Percentiles rank a stretch among this genome's conserved stretches.
phyloP scores from a whole-genome alignment of 2,888 invertebrate genomes.

The Lasioglossum pauxillum region DNA sequence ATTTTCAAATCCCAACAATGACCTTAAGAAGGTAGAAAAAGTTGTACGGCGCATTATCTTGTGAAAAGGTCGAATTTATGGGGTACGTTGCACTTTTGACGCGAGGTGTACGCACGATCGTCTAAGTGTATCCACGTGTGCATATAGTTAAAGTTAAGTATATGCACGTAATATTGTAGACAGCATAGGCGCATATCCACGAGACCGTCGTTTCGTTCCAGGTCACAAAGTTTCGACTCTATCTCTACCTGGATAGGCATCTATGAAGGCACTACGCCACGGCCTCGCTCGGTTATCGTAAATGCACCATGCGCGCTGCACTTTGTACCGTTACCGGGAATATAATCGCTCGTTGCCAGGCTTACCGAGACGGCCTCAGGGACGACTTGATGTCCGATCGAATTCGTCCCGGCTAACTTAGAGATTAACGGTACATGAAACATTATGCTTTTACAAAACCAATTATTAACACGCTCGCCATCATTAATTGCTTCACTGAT shows the following conservation, averaged over 20 bases:
- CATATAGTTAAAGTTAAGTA: background rate
- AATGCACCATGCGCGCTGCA: constrained; percentile 70
- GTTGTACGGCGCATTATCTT: no score
- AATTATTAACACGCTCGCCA: constrained; percentile 1
- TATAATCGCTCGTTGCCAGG: constrained; percentile 67
- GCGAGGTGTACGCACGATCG: background rate
- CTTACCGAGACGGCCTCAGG: constrained; percentile 55
- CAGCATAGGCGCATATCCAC: background rate
- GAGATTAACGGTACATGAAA: constrained; percentile 57
- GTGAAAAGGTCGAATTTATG: no score
- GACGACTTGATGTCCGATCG: constrained; percentile 69
- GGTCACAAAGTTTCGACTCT: constrained; percentile 72
- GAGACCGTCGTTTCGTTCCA: constrained; percentile 72
- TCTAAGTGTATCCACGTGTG: background rate
- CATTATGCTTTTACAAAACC: constrained; percentile 29
- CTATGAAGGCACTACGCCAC: constrained; percentile 56
- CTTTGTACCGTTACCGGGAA: constrained; percentile 76
- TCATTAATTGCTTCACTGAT: background rate
- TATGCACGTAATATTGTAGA: background rate
- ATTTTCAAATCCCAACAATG: no score
- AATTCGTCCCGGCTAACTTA: constrained; percentile 66
- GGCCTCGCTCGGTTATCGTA: constrained; percentile 68
- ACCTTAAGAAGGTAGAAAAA: no score
- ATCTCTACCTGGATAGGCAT: constrained; percentile 71
- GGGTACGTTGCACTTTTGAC: background rate